Base-by-base conservation (phyloP, 1,140 invertebrate species). In the Drosophila elegans region DNA sequence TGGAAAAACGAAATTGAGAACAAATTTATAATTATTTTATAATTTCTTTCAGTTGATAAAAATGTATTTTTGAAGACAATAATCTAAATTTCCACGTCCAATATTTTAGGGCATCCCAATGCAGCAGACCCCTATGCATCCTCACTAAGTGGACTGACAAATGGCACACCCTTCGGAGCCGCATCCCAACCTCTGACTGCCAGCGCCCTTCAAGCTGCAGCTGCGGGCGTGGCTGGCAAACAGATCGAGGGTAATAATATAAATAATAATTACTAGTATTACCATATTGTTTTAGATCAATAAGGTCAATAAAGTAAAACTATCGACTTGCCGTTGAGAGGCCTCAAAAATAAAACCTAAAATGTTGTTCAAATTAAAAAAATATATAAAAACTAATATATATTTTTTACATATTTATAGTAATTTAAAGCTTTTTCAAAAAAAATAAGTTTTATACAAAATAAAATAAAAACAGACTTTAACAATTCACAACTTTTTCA, bases 211-310 rank as follows among this genome's bases (percentile, higher is more conserved):
- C 85, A 91, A 41, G 88, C 84, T 21, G 86, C 91, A 7, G 91
- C 91, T 25, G 88, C 90, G 12, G 80, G 84, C 16, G 91, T 92
- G 46, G 90, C 90, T 62, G 91, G 91, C 34, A 92, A 92, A 54
- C 91, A 92, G 73, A 91, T 92, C 54, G 91, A 92, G 66, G 91
- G 91, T 92, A 45, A 81, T 74, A 62, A 13, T n/a, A 9, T 10
- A 10, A 38, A 38, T 38, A 32, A 2, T 32, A 32, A 3, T 6
- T 32, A 32, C 29, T 6, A 7, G 29, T 7, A 32, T 32, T 21
- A 21, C 16, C 1, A 21, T 21, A 21, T 21, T 21, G 16, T 21
- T 21, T 21, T 21, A 21, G 16, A 21, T 21, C 16, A 21, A 21
- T 1, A 21, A 21, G 16, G 16, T n/a, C n/a, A n/a, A n/a, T n/a